A percentile compares a stretch with the other conserved stretches of the same genome.
phyloP scores from a whole-genome alignment of 1,140 invertebrate genomes.

The Trachelipus rathkii region DNA sequence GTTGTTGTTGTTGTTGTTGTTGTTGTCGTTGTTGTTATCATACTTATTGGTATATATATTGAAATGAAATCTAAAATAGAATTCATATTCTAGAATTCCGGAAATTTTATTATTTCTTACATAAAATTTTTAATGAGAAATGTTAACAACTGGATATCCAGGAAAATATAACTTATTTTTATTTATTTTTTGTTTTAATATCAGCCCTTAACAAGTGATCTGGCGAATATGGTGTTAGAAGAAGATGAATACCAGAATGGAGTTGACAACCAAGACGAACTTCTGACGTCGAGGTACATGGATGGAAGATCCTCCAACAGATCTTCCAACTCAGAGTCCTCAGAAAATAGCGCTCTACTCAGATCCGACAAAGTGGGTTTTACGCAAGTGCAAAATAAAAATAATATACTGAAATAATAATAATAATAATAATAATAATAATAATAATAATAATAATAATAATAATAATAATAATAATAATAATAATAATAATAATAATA shows the following conservation, averaged over 20 bases:
- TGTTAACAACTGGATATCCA: too few relatives aligned
- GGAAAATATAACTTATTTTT: too few relatives aligned
- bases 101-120: background rate
- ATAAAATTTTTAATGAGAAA: too few relatives aligned
- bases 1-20: background rate
- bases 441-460: too few relatives aligned
- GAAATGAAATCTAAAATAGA: background rate
- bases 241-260: slow-evolving; percentile 51
- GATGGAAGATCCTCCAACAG: slow-evolving; percentile 42
- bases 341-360: slow-evolving; percentile 52
- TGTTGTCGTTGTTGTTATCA: slow-evolving; percentile 4
- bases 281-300: slow-evolving; percentile 38
- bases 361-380: slow-evolving; percentile 36
- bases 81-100: background rate
- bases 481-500: too few relatives aligned
- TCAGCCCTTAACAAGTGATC: background rate
- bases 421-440: too few relatives aligned
- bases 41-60: too few relatives aligned
- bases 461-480: too few relatives aligned
- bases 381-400: background rate
- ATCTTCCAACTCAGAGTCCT: slow-evolving; percentile 43
- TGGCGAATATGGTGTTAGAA: slow-evolving; percentile 49
- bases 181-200: background rate
- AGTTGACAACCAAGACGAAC: slow-evolving; percentile 35
- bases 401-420: too few relatives aligned